A percentile compares a stretch with the other conserved stretches of the same genome.
Evolutionary conservation across 2,888 invertebrate species (phyloP).

Genomic region (Caenorhabditis panamensis): DNA sequence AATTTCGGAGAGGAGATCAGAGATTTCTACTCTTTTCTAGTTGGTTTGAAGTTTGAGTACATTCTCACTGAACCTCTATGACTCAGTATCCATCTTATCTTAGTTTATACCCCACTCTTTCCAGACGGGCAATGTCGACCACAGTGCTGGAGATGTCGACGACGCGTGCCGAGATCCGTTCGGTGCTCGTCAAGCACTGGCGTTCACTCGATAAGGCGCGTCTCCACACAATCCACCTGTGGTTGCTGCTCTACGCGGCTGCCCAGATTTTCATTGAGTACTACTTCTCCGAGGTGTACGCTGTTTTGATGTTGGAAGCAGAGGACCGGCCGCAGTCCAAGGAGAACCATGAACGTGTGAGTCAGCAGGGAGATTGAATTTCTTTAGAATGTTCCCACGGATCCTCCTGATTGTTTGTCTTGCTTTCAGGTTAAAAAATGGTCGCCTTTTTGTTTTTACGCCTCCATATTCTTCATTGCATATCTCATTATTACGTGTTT

Average conservation of each 20-base stretch:
- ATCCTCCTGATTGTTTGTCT: background rate
- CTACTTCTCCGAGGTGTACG: conserved; percentile 72
- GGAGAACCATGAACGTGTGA: conserved; percentile 53
- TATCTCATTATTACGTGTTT: conserved; percentile 66
- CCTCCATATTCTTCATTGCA: conserved; percentile 64
- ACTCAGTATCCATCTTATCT: no score
- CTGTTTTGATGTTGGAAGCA: conserved; percentile 48
- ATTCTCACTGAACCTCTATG: no score
- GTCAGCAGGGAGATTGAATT: background rate
- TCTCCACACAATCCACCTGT: conserved; percentile 79
- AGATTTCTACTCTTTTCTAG: background rate
- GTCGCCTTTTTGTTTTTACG: conserved; percentile 64
- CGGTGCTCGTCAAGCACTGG: conserved; percentile 79
- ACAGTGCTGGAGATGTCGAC: conserved; percentile 58
- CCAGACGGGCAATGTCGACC: conserved; percentile 47
- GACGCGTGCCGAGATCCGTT: conserved; percentile 74
- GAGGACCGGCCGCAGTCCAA: conserved; percentile 51
- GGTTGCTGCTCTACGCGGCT: conserved; percentile 77
- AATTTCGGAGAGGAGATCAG: background rate
- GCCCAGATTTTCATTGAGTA: conserved; percentile 79
- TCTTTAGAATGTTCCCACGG: background rate
- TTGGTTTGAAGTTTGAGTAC: no score
- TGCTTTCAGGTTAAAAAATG: conserved; percentile 63
- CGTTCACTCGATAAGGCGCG: conserved; percentile 77
- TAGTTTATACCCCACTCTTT: background rate